phyloP scores from a whole-genome alignment of 1,140 invertebrate species.

The Trachymyrmex septentrionalis region DNA sequence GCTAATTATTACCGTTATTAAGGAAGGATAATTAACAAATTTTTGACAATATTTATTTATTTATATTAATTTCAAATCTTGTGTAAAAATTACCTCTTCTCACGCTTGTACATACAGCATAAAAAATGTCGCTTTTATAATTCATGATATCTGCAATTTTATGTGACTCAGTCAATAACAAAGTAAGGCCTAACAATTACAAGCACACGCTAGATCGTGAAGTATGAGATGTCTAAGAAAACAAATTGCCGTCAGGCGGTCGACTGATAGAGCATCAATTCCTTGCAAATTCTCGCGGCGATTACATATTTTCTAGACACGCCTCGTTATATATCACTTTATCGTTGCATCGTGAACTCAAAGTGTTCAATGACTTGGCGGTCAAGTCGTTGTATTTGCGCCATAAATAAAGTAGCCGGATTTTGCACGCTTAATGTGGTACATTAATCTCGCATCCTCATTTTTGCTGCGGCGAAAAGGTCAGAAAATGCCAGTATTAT shows the following conservation, averaged over 20 bases:
- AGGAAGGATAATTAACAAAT: not conserved
- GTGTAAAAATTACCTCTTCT: not conserved
- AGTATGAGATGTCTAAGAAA: slow-evolving; percentile 37
- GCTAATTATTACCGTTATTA: not conserved
- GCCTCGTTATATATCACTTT: slow-evolving; percentile 57
- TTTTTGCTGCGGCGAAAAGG: not conserved
- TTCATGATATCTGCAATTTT: slow-evolving; percentile 32
- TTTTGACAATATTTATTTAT: not conserved
- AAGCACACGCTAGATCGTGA: slow-evolving; percentile 42
- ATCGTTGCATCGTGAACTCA: slow-evolving; percentile 41
- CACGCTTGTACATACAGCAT: not conserved
- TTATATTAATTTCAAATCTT: not conserved
- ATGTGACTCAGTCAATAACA: slow-evolving; percentile 31
- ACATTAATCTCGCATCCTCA: slow-evolving; percentile 21
- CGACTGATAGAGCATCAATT: slow-evolving; percentile 60
- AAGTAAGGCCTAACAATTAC: slow-evolving; percentile 34
- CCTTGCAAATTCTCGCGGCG: slow-evolving; percentile 52
- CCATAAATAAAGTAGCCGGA: slow-evolving; percentile 21
- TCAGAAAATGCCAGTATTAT: slow-evolving; percentile 3
- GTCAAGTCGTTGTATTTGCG: slow-evolving; percentile 36
- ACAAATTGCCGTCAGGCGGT: slow-evolving; percentile 44
- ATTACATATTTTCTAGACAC: slow-evolving; percentile 58
- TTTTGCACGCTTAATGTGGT: slow-evolving; percentile 15
- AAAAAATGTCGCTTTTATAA: slow-evolving; percentile 6
- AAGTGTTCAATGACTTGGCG: slow-evolving; percentile 32